A percentile compares a stretch with the other conserved stretches of the same genome.
Evolutionary conservation across 2,888 invertebrate species (phyloP).

Genomic region (Petrolisthes manimaculis): DNA sequence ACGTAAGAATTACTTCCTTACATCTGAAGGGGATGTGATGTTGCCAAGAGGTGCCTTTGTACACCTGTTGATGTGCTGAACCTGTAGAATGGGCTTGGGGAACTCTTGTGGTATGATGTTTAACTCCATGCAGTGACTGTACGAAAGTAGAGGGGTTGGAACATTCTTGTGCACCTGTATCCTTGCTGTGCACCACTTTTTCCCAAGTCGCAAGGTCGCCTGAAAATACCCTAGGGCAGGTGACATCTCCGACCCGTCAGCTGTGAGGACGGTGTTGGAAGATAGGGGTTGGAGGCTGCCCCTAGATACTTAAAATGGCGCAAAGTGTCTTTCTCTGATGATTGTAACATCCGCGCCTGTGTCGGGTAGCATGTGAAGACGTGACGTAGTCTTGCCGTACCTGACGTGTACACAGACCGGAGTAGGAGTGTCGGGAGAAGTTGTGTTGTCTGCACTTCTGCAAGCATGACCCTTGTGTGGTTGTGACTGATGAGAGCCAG

Average conservation of each 20-base stretch:
- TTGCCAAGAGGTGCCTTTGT: too few relatives aligned
- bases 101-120: too few relatives aligned
- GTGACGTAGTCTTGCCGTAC: background rate
- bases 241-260: background rate
- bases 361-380: background rate
- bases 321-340: too few relatives aligned
- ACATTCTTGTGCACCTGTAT: background rate
- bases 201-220: background rate
- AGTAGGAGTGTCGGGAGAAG: background rate
- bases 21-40: too few relatives aligned
- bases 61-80: background rate
- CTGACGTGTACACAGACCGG: background rate
- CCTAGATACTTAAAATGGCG: background rate
- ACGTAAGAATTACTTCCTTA: too few relatives aligned
- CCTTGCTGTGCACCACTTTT: too few relatives aligned
- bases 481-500: too few relatives aligned
- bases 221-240: background rate
- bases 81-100: background rate
- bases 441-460: background rate
- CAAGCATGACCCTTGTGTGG: background rate
- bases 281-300: background rate
- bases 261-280: background rate
- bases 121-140: background rate
- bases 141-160: background rate
- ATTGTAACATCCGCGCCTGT: slow-evolving; percentile 2